Percentiles rank a stretch among this genome's conserved stretches.
phyloP scores from a whole-genome alignment of 2,888 invertebrate genomes.

The Volucella zonaria region DNA sequence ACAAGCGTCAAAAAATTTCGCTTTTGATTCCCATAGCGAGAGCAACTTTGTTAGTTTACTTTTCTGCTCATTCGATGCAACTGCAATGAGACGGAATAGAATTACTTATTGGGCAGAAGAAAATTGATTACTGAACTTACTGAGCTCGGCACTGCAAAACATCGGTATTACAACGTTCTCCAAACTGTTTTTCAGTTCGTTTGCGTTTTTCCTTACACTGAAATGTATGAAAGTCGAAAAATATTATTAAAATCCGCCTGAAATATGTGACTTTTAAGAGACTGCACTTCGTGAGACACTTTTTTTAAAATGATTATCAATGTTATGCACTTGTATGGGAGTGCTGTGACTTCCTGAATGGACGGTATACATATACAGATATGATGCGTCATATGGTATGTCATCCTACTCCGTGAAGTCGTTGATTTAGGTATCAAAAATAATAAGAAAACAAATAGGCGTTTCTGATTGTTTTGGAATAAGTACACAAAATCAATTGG shows the following conservation, averaged over 20 bases:
- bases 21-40: conserved; percentile 98
- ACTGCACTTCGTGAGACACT: conserved; percentile 18
- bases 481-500: too few relatives aligned
- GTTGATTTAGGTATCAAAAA: too few relatives aligned
- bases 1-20: conserved; percentile 91
- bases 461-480: too few relatives aligned
- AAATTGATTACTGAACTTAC: conserved; percentile 81
- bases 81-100: conserved; percentile 83
- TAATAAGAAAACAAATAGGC: too few relatives aligned
- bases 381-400: too few relatives aligned
- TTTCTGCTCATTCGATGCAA: conserved; percentile 93
- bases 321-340: too few relatives aligned
- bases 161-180: conserved; percentile 98
- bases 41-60: conserved; percentile 95
- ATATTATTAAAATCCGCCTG: conserved; percentile 12
- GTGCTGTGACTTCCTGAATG: too few relatives aligned
- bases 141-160: conserved; percentile 96
- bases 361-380: too few relatives aligned
- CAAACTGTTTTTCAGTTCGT: conserved; percentile 95
- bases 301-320: background rate
- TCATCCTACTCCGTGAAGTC: too few relatives aligned
- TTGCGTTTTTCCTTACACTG: conserved; percentile 97
- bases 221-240: conserved; percentile 77
- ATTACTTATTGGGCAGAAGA: conserved; percentile 23
- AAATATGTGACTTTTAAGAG: background rate